A percentile compares a stretch with the other conserved stretches of the same genome.
Evolutionary conservation across 2,888 invertebrate species (phyloP).

Genomic region (Ellobium chinense): DNA sequence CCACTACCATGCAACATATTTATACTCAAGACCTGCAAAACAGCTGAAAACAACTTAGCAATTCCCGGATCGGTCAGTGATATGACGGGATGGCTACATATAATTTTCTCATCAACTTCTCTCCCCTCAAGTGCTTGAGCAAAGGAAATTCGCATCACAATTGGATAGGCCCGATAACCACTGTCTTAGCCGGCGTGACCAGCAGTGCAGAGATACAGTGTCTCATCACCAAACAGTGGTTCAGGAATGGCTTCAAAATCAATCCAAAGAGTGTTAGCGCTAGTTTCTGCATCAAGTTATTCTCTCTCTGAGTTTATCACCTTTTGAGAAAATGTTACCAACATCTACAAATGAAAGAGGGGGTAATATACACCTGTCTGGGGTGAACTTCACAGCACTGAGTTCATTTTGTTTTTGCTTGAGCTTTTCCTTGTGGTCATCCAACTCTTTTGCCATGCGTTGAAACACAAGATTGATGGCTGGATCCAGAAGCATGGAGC

Average conservation of each 20-base stretch:
- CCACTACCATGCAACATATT: too few species aligned
- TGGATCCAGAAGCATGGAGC: slow-evolving; percentile 93
- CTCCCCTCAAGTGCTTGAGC: slow-evolving; percentile 15
- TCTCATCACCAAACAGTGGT: slow-evolving; percentile 2
- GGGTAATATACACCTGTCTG: slow-evolving; percentile 86
- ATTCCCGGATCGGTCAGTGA: background rate
- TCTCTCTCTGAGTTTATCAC: slow-evolving; percentile 26
- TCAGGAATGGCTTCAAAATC: slow-evolving; percentile 6
- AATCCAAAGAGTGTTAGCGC: slow-evolving; percentile 7
- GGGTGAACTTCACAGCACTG: slow-evolving; percentile 99
- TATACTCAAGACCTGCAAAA: background rate
- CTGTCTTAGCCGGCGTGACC: background rate
- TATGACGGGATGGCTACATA: slow-evolving; percentile 1
- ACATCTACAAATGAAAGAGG: slow-evolving; percentile 40
- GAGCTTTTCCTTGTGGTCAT: slow-evolving; percentile 91
- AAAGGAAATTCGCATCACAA: slow-evolving; percentile 32
- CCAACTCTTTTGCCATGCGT: slow-evolving; percentile 92
- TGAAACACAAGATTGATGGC: slow-evolving; percentile 96
- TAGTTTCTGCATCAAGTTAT: slow-evolving; percentile 25
- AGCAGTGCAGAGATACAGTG: background rate
- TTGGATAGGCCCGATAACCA: slow-evolving; percentile 1
- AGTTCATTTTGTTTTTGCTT: slow-evolving; percentile 99
- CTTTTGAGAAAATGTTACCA: slow-evolving; percentile 27
- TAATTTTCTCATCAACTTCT: slow-evolving; percentile 1
- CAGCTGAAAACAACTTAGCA: background rate